Evolutionary conservation across 35 echinoderm and acorn worm genomes (phyloP).

Genomic region (Heliocidaris erythrogramma): DNA sequence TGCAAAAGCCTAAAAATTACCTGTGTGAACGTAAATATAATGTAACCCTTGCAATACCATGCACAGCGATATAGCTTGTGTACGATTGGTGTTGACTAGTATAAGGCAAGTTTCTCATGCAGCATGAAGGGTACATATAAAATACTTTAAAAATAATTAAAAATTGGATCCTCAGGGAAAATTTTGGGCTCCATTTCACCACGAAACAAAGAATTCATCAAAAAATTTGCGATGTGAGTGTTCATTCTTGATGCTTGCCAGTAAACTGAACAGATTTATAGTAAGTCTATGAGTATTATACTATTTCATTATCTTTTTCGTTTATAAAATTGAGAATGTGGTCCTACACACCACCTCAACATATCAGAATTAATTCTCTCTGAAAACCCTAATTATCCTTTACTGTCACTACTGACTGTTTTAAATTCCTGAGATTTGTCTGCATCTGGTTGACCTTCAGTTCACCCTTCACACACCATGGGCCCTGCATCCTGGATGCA

Average conservation of each 20-base stretch:
- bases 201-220: too few relatives aligned
- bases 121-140: too few relatives aligned
- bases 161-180: too few relatives aligned
- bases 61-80: background rate
- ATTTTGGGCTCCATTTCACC: too few relatives aligned
- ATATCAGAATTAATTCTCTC: background rate
- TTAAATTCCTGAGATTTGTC: background rate
- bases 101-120: too few relatives aligned
- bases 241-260: too few relatives aligned
- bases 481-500: background rate
- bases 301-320: background rate
- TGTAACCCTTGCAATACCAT: background rate
- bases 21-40: too few relatives aligned
- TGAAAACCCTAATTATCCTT: background rate
- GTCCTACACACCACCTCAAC: background rate
- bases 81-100: background rate
- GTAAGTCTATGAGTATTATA: background rate
- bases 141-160: too few relatives aligned
- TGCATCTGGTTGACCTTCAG: background rate
- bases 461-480: background rate
- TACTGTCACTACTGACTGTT: background rate
- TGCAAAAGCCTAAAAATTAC: background rate
- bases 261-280: background rate
- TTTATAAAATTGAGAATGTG: background rate
- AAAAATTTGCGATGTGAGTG: too few relatives aligned